Evolutionary conservation across 1,140 invertebrate species (phyloP).

Genomic region (Oscheius sp.): DNA sequence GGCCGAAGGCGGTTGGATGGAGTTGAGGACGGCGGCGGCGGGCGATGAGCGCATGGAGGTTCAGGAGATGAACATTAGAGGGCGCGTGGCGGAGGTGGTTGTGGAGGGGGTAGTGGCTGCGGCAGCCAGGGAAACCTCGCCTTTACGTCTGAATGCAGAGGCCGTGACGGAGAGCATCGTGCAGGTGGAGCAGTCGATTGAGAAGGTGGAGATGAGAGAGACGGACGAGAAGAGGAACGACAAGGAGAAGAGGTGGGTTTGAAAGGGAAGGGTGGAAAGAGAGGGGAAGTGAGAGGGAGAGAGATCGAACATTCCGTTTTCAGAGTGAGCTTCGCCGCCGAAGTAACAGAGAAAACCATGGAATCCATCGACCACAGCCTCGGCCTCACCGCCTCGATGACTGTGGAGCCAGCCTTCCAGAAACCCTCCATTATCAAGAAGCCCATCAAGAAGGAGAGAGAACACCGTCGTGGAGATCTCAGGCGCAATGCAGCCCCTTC

Average conservation of each 20-base stretch:
- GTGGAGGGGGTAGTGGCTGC: slow-evolving; percentile 44
- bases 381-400: slow-evolving; percentile 47
- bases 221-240: slow-evolving; percentile 15
- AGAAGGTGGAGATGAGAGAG: slow-evolving; percentile 30
- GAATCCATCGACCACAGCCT: slow-evolving; percentile 31
- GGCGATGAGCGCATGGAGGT: slow-evolving; percentile 21
- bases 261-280: too few species aligned
- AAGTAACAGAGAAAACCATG: slow-evolving; percentile 55
- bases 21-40: slow-evolving; percentile 4
- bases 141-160: slow-evolving; percentile 46
- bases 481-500: slow-evolving; percentile 55
- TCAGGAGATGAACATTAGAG: slow-evolving; percentile 11
- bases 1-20: not conserved
- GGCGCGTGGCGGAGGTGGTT: slow-evolving; percentile 44
- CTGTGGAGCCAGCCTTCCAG: slow-evolving; percentile 34
- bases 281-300: too few species aligned
- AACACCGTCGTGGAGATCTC: slow-evolving; percentile 49
- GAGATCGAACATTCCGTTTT: too few species aligned
- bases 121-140: slow-evolving; percentile 41
- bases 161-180: slow-evolving; percentile 46
- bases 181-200: slow-evolving; percentile 36
- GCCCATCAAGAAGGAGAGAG: slow-evolving; percentile 59
- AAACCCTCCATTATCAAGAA: slow-evolving; percentile 57
- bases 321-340: slow-evolving; percentile 59
- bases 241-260: slow-evolving; percentile 44